phyloP scores from a whole-genome alignment of 2,888 invertebrate species.

The Parnassius glacialis region DNA sequence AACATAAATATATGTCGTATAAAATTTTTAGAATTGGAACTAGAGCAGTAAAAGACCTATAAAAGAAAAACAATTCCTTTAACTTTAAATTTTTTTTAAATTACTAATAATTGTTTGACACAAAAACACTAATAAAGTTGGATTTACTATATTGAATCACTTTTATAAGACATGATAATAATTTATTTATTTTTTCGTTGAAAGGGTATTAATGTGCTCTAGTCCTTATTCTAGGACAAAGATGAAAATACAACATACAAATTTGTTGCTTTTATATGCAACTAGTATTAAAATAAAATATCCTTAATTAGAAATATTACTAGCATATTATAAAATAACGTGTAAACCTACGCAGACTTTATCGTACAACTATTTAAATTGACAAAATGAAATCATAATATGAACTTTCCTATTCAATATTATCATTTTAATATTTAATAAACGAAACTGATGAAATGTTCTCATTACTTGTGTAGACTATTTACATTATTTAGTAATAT shows the following conservation, averaged over 20 bases:
- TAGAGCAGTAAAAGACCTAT: no score
- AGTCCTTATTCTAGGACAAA: conserved; percentile 6
- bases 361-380: conserved; percentile 60
- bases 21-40: no score
- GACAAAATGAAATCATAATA: conserved; percentile 54
- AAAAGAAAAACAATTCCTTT: no score
- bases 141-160: no score
- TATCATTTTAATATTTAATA: conserved; percentile 56
- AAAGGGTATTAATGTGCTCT: neutral
- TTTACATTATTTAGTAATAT: conserved; percentile 79
- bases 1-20: no score
- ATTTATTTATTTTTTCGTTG: no score
- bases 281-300: conserved; percentile 35
- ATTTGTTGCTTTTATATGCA: neutral
- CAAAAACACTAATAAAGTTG: no score
- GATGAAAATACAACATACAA: conserved; percentile 7
- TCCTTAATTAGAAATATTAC: conserved; percentile 47
- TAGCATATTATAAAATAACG: conserved; percentile 59
- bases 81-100: no score
- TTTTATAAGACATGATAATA: no score
- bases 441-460: conserved; percentile 61
- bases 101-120: no score
- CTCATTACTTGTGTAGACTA: conserved; percentile 55
- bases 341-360: conserved; percentile 65
- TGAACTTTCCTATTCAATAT: conserved; percentile 47